Base-by-base conservation (phyloP, 2,797 vertebrate species). In the Alcedo quadribrachys region DNA sequence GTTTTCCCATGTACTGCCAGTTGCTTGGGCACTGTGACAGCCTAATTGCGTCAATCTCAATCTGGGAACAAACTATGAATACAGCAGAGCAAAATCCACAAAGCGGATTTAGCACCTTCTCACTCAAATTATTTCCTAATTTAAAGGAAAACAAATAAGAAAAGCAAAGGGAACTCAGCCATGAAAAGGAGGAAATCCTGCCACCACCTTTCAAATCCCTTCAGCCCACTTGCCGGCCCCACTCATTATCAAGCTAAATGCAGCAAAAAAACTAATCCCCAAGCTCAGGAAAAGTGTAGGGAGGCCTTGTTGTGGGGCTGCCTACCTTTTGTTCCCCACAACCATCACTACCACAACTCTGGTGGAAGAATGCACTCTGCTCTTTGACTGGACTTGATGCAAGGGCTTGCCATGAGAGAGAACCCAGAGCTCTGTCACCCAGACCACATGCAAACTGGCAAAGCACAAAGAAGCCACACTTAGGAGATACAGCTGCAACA, bases 161-260 rank as follows among this genome's bases (percentile, higher is more conserved):
- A 93, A 87, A 94, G 81, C 55, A 69, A 91, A 90, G 42, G n/a
- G 45, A 88, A 58, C 37, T 91, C 77, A 65, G 63, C 28, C 71
- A 85, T 87, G 92, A 94, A 95, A 95, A 78, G 85, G 42, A 91
- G 90, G 91, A 96, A 94, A 96, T 91, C 83, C 90, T 95, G 91
- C 46, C 53, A 57, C 85, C 57, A 85, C 87, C 37, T 92, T 91
- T 91, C 65, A 88, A 81, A 69, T 22, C n/a, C 21, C 60, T 84
- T 92, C 54, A 87, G 48, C 33, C 11, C 0, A 16, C 45, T 90
- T 17, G n/a, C 53, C 54, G 3, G 0, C 51, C 18, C 30, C 1
- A 1, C 54, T 95, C 27, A 70, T 84, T 92, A 90, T 46, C 40
- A 40, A 71, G 48, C 27, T 51, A 79, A 84, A 63, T 32, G 48